These are phyloP conservation scores for Lagocephalus sceleratus DNA, from an alignment of 2,797 vertebrate genomes.

Conservation along the genomic window DNA sequence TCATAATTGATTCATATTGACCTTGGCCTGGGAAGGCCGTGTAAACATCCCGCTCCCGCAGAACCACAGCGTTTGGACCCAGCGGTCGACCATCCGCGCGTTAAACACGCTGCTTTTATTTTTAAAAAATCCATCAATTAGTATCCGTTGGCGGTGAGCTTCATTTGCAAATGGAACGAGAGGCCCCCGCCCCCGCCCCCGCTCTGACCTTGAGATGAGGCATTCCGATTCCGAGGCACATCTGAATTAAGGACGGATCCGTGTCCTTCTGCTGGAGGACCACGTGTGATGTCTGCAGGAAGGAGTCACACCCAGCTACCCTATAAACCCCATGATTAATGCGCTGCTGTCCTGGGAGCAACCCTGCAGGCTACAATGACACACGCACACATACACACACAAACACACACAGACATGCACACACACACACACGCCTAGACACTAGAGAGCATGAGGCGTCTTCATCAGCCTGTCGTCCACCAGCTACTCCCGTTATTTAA, in stretches of 20 bases:
- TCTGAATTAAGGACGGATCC: conserved; percentile 43
- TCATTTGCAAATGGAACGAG: conserved; percentile 29
- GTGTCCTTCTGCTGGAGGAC: conserved; percentile 48
- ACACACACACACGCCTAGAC: conserved; percentile 11
- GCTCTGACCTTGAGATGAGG: conserved; percentile 45
- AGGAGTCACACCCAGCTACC: conserved; percentile 60
- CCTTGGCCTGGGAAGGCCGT: conserved; percentile 46
- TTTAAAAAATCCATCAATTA: not conserved
- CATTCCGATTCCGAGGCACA: conserved; percentile 37
- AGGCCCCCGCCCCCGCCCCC: conserved; percentile 3
- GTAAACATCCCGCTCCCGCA: conserved; percentile 17
- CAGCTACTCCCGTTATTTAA: not conserved
- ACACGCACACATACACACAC: conserved; percentile 41
- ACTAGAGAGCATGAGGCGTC: conserved; percentile 1
- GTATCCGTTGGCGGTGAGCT: conserved; percentile 11
- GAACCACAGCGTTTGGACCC: conserved; percentile 1
- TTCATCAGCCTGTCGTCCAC: conserved; percentile 19
- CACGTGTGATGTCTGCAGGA: conserved; percentile 52
- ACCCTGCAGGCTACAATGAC: conserved; percentile 54
- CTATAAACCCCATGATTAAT: conserved; percentile 74
- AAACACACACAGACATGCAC: conserved; percentile 10
- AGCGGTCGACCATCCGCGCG: not conserved
- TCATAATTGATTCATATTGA: conserved; percentile 58
- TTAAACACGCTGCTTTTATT: not conserved
- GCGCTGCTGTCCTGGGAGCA: conserved; percentile 59